Conservation (phyloP, 2,888 invertebrate genomes). For the Isoperla grammatica region DNA sequence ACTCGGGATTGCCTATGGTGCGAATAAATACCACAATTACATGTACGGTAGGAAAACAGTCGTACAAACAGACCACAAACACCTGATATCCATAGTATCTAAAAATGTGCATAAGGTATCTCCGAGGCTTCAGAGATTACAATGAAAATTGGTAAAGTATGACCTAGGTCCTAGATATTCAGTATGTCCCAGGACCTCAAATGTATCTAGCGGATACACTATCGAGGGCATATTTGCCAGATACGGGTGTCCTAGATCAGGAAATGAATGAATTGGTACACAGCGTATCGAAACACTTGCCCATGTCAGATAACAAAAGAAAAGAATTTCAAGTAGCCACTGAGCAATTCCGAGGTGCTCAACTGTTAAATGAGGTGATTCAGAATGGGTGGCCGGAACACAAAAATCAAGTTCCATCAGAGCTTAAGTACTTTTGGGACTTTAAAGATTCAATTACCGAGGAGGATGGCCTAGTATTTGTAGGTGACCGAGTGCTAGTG, state of each 20-base stretch:
- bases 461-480: slow-evolving; percentile 13
- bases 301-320: neutral
- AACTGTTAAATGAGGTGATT: neutral
- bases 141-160: neutral
- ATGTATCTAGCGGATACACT: slow-evolving; percentile 6
- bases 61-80: slow-evolving; percentile 2
- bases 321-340: neutral
- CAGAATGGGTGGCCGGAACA: neutral
- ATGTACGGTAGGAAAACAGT: slow-evolving; percentile 3
- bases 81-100: neutral
- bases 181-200: slow-evolving; percentile 1
- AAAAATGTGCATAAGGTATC: slow-evolving; percentile 3
- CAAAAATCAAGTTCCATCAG: slow-evolving; percentile 2
- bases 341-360: neutral
- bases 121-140: slow-evolving; percentile 6
- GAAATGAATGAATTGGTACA: neutral
- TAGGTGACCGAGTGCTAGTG: slow-evolving; percentile 10
- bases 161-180: neutral
- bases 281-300: neutral
- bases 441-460: slow-evolving; percentile 7
- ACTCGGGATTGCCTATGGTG: slow-evolving; percentile 5
- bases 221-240: neutral
- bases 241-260: neutral
- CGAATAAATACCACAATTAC: slow-evolving; percentile 13
- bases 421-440: neutral